phyloP scores from a whole-genome alignment of 2,113 vertebrate species.

The Miniopterus natalensis region DNA sequence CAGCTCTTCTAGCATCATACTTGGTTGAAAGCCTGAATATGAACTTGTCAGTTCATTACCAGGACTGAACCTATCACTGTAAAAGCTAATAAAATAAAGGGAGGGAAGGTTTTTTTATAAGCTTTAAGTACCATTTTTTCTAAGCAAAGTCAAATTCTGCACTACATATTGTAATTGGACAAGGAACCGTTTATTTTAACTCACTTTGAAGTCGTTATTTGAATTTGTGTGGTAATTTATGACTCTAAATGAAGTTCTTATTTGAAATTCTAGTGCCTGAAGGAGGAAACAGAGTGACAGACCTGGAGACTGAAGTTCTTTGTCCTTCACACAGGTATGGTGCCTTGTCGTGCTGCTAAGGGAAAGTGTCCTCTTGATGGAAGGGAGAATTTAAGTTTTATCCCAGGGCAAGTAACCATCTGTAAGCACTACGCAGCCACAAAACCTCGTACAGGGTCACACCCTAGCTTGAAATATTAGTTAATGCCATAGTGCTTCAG shows the following conservation, averaged over 20 bases:
- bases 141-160: conserved; percentile 5
- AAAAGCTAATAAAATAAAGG: neutral
- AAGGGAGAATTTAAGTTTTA: neutral
- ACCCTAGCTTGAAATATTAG: neutral
- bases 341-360: neutral
- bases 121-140: neutral
- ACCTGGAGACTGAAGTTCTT: conserved; percentile 80
- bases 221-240: conserved; percentile 56
- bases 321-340: conserved; percentile 78
- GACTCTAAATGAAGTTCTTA: conserved; percentile 78
- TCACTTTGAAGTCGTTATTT: conserved; percentile 49
- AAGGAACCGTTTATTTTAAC: conserved; percentile 59
- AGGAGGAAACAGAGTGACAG: conserved; percentile 76
- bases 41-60: neutral
- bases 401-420: neutral
- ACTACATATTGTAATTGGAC: neutral
- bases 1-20: neutral
- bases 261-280: conserved; percentile 83
- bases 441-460: neutral
- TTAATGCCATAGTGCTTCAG: neutral
- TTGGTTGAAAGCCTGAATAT: neutral
- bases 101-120: neutral
- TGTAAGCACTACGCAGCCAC: neutral
- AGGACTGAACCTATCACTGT: neutral
- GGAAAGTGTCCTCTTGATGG: neutral